A percentile compares a stretch with the other conserved stretches of the same genome.
Conservation (phyloP, 2,888 invertebrate species). For the Drosophila basisetae region DNA sequence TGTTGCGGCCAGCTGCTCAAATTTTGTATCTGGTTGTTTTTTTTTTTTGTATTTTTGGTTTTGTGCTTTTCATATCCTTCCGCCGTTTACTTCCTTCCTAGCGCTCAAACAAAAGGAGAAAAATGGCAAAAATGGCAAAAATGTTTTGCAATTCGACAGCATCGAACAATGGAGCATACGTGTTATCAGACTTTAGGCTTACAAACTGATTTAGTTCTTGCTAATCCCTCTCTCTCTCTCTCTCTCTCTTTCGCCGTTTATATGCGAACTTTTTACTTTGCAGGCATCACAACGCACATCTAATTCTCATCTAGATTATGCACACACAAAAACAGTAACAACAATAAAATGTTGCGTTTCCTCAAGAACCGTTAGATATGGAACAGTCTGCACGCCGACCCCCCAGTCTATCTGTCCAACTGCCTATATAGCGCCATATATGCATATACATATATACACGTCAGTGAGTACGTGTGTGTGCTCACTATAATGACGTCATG, state of each 20-base stretch:
- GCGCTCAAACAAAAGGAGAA: conserved; percentile 48
- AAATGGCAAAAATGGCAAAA: conserved; percentile 35
- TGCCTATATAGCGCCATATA: conserved; percentile 15
- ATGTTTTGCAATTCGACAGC: conserved; percentile 28
- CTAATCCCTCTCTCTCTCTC: conserved; percentile 35
- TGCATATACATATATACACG: conserved; percentile 28
- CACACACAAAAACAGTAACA: conserved; percentile 41
- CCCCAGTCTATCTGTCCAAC: conserved; percentile 47
- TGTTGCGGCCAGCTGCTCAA: conserved; percentile 13
- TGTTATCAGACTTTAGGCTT: conserved; percentile 34
- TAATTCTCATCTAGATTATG: conserved; percentile 55
- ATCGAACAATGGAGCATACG: conserved; percentile 72
- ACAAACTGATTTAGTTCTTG: conserved; percentile 14
- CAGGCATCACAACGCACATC: conserved; percentile 58
- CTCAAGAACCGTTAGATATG: conserved; percentile 70
- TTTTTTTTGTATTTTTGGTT: conserved; percentile 15
- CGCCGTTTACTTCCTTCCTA: conserved; percentile 22
- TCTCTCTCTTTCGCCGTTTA: conserved; percentile 1
- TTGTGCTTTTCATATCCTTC: conserved; percentile 32
- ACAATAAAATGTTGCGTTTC: conserved; percentile 68
- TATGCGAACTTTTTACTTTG: conserved; percentile 38
- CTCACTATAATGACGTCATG: conserved; percentile 53
- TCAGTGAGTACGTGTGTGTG: conserved; percentile 18
- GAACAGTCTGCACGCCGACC: conserved; percentile 45
- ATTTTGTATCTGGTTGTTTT: conserved; percentile 21